Percentiles rank a stretch among this genome's conserved stretches.
phyloP scores from a whole-genome alignment of 2,797 vertebrate species.

The Takifugu rubripes region DNA sequence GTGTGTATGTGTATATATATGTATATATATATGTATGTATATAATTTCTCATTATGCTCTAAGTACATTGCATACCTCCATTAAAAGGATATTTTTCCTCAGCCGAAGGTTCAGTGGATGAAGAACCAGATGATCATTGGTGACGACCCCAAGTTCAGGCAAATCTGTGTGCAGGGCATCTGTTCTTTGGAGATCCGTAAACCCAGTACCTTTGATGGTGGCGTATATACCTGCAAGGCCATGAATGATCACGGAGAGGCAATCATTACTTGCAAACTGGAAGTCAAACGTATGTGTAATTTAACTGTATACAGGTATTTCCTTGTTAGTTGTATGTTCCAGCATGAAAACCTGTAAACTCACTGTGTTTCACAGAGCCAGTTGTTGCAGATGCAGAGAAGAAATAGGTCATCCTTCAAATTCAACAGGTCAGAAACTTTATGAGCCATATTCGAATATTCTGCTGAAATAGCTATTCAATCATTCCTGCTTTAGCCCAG shows the following conservation, averaged over 20 bases:
- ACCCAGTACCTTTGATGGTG: constrained; percentile 87
- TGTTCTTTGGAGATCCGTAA: constrained; percentile 96
- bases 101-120: constrained; percentile 94
- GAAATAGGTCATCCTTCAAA: constrained; percentile 62
- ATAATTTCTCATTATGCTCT: background rate
- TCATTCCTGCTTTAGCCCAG: background rate
- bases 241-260: constrained; percentile 85
- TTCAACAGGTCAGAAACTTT: constrained; percentile 61
- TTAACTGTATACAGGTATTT: no score
- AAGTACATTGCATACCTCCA: background rate
- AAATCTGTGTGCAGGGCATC: constrained; percentile 87
- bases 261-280: constrained; percentile 85
- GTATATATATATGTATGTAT: no score
- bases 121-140: constrained; percentile 94
- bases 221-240: constrained; percentile 91
- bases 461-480: no score
- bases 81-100: constrained; percentile 2
- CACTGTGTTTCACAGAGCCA: constrained; percentile 61
- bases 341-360: background rate
- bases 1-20: no score
- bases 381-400: constrained; percentile 60
- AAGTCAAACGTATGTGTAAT: constrained; percentile 85
- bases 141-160: constrained; percentile 89
- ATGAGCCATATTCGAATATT: background rate
- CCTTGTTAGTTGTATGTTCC: background rate